Conservation (phyloP, 2,113 vertebrate species). For the Oreotrochilus melanogaster region DNA sequence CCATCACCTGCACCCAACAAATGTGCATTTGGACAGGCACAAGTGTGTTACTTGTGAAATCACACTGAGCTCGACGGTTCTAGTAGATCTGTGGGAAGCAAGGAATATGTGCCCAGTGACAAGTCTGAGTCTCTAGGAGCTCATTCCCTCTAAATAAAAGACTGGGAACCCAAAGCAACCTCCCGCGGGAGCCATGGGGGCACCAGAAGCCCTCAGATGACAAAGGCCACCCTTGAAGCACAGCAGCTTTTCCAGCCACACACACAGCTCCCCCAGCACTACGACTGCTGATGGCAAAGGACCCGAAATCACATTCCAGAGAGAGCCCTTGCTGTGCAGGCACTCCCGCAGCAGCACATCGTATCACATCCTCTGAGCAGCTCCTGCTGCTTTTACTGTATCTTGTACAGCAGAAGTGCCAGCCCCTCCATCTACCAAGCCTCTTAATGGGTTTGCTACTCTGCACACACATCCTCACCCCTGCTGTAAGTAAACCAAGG, state of each 20-base stretch:
- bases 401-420: neutral
- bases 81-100: neutral
- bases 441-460: neutral
- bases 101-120: neutral
- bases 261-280: neutral
- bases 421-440: neutral
- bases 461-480: neutral
- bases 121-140: neutral
- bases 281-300: rapidly evolving
- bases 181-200: neutral
- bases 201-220: neutral
- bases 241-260: neutral
- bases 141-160: neutral
- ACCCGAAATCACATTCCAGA: neutral
- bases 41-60: rapidly evolving
- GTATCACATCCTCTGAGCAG: neutral
- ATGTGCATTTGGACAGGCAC: rapidly evolving
- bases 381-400: slow-evolving; percentile 14
- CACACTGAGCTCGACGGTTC: neutral
- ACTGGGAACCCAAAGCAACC: neutral
- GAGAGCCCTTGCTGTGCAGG: neutral
- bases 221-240: neutral
- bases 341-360: neutral
- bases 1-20: rapidly evolving
- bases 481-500: slow-evolving; percentile 13